Evolutionary conservation across 2,888 invertebrate genomes (phyloP).

Genomic region (Eilema caniola): DNA sequence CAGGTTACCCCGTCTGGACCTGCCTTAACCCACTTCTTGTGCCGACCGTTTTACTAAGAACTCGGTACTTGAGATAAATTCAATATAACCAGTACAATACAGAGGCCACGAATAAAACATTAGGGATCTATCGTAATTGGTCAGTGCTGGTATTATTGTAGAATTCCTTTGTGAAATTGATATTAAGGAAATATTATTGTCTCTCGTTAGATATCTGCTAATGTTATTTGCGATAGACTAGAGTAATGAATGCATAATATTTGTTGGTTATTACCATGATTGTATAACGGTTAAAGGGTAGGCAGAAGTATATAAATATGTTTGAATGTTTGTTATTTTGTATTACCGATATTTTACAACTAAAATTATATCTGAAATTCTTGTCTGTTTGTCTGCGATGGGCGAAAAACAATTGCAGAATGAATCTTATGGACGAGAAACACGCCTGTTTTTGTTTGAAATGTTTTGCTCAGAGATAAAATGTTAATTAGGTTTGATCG

Average conservation of each 20-base stretch:
- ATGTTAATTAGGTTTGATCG: too few relatives aligned
- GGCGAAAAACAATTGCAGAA: too few relatives aligned
- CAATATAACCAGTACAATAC: conserved; percentile 25
- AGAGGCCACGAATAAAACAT: conserved; percentile 23
- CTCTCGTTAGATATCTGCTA: not conserved
- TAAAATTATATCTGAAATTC: too few relatives aligned
- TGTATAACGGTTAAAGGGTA: too few relatives aligned
- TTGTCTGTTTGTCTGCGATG: too few relatives aligned
- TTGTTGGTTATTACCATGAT: not conserved
- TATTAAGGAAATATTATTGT: not conserved
- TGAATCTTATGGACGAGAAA: too few relatives aligned
- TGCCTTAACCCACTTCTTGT: conserved; percentile 25
- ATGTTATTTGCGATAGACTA: conserved; percentile 2
- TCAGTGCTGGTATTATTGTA: conserved; percentile 22
- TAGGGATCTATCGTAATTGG: conserved; percentile 29
- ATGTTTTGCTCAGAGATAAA: too few relatives aligned
- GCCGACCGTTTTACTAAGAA: conserved; percentile 24
- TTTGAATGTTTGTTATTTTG: too few relatives aligned
- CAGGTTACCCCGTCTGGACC: conserved; percentile 13
- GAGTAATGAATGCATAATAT: not conserved
- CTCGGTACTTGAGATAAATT: conserved; percentile 25
- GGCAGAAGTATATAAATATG: too few relatives aligned
- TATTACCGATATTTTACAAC: too few relatives aligned
- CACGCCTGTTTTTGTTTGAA: too few relatives aligned
- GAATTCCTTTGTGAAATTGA: conserved; percentile 6